Conservation (phyloP, 2,888 invertebrate genomes). For the Pimpla rufipes region DNA sequence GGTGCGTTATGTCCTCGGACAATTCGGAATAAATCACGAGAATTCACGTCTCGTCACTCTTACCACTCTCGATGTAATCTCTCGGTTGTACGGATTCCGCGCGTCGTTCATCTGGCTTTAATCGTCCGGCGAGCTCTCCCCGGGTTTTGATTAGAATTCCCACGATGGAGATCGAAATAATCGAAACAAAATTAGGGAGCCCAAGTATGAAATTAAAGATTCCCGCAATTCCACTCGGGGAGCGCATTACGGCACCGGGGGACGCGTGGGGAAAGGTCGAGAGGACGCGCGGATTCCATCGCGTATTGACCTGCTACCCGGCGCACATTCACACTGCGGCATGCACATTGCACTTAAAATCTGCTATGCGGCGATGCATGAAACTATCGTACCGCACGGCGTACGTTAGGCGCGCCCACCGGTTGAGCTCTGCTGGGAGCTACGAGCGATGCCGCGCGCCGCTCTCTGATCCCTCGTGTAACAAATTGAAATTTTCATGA, state of each 20-base stretch:
- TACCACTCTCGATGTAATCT: slow-evolving; percentile 47
- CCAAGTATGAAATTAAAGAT: slow-evolving; percentile 33
- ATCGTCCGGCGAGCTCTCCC: slow-evolving; percentile 28
- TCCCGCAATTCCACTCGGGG: slow-evolving; percentile 40
- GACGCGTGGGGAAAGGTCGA: slow-evolving; percentile 63
- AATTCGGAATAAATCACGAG: slow-evolving; percentile 45
- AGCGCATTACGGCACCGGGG: slow-evolving; percentile 10
- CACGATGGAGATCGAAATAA: slow-evolving; percentile 62
- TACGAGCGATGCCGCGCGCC: slow-evolving; percentile 25
- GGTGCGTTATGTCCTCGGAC: slow-evolving; percentile 17
- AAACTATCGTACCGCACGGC: slow-evolving; percentile 55
- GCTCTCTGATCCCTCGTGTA: slow-evolving; percentile 15
- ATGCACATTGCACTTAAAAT: slow-evolving; percentile 59
- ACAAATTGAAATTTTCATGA: slow-evolving; percentile 34
- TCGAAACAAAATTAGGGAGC: slow-evolving; percentile 24
- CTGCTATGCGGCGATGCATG: slow-evolving; percentile 58
- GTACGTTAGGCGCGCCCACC: slow-evolving; percentile 63
- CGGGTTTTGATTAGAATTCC: slow-evolving; percentile 62
- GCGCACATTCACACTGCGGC: slow-evolving; percentile 51
- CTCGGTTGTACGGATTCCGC: not conserved
- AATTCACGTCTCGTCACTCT: slow-evolving; percentile 25
- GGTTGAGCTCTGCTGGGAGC: slow-evolving; percentile 26
- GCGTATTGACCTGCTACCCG: slow-evolving; percentile 65
- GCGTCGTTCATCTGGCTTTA: slow-evolving; percentile 34
- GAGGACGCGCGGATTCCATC: slow-evolving; percentile 63